Evolutionary conservation across 2,888 invertebrate species (phyloP).

Genomic region (Mimachlamys varia): DNA sequence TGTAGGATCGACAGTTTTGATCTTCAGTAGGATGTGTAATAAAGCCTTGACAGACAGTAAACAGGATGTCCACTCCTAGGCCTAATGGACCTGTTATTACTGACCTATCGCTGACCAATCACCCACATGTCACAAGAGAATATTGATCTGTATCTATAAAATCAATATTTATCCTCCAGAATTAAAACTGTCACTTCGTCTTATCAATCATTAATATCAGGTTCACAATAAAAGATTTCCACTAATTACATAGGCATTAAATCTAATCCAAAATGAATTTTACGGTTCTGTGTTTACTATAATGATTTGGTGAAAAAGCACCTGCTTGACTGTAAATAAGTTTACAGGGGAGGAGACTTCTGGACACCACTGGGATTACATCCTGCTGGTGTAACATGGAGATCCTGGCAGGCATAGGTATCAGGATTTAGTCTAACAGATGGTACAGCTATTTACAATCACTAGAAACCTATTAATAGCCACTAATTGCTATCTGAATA

Average conservation of each 20-base stretch:
- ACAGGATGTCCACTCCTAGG: background rate
- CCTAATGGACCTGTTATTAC: background rate
- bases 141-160: conserved; percentile 9
- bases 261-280: background rate
- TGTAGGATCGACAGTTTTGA: no score
- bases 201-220: background rate
- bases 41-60: background rate
- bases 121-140: background rate
- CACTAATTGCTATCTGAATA: background rate
- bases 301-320: background rate
- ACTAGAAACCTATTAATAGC: background rate
- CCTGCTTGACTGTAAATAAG: conserved; percentile 14
- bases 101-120: background rate
- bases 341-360: background rate
- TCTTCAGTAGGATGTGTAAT: no score
- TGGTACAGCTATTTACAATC: background rate
- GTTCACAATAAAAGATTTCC: background rate
- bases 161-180: background rate
- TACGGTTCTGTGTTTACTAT: background rate
- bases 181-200: background rate
- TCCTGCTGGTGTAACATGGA: background rate
- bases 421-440: background rate
- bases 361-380: background rate
- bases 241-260: background rate
- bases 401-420: background rate